Evolutionary conservation across 2,797 vertebrate species (phyloP), one percentile per base, ranked within the genome.

Genomic region (Sciaenops ocellatus): DNA sequence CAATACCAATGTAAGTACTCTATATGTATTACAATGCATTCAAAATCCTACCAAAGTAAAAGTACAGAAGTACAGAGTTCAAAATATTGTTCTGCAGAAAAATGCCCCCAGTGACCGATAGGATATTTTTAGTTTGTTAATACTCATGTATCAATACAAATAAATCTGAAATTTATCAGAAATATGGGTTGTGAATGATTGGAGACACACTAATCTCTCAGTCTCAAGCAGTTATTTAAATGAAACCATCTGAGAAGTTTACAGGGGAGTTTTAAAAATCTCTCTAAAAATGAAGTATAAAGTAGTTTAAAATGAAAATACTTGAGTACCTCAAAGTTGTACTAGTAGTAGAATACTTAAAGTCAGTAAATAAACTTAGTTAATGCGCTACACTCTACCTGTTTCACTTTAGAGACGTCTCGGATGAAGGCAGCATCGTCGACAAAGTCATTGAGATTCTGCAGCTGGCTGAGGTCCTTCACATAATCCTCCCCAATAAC

Each of bases 401-500:
- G 97, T 90, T 99, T 99, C 63, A 98, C 96, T 84, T 97, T 97
- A 51, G 96, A 89, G 6, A 99, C 79, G 55, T 98, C 97, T 1
- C 96, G 89, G 84, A 99, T 96, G 90, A 99, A 97, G 50, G 93
- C 12, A 0, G 92, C 94, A 0, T 98, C 91, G 0, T 97, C 93
- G 57, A 97, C 95, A 22, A 97, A 95, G 64, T 93, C 87, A 0
- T 96, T 96, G 7, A 99, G 94, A 90, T 95, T 96, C 1, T 69
- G 87, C 62, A 99, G 94, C 91, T 97, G 96, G 81, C 95, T 95
- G 79, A 99, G 94, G 72, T 99, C 97, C 75, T 96, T 96, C 80
- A 98, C 96, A 0, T 97, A 99, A 11, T 97, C 96, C 76, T 98
- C 98, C 9, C 98, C 98, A 0, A 99, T 98, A 92, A 96, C 97